A percentile compares a stretch with the other conserved stretches of the same genome.
These are phyloP conservation scores for Uloborus diversus DNA, from an alignment of 1,140 invertebrate genomes.

Conservation along the genomic window DNA sequence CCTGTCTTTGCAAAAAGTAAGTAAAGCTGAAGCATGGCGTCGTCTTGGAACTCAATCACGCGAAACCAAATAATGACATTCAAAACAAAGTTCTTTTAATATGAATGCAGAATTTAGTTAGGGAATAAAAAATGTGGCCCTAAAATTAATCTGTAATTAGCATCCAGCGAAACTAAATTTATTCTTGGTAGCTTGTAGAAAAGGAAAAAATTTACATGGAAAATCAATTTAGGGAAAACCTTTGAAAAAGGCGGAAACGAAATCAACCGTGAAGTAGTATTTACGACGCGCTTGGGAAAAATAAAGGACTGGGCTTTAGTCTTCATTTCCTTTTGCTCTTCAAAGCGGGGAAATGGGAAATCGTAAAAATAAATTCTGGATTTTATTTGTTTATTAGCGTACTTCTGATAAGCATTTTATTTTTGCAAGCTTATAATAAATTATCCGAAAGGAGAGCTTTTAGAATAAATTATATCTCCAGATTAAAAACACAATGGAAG, in stretches of 20 bases:
- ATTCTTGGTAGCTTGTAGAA: constrained; percentile 5
- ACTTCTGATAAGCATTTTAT: constrained; percentile 44
- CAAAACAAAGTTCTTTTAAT: constrained; percentile 35
- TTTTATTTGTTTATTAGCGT: constrained; percentile 52
- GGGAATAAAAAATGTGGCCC: not conserved
- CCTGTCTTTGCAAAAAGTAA: not conserved
- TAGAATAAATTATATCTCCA: too few relatives aligned
- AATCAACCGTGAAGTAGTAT: constrained; percentile 49
- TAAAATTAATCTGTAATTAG: constrained; percentile 56
- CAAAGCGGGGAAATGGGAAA: constrained; percentile 29
- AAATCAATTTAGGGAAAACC: constrained; percentile 42
- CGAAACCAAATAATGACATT: constrained; percentile 6
- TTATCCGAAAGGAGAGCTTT: too few relatives aligned
- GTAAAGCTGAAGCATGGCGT: not conserved
- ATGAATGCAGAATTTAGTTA: not conserved
- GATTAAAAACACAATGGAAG: too few relatives aligned
- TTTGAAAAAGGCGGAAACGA: constrained; percentile 15
- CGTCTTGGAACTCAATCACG: constrained; percentile 14
- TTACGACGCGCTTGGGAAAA: constrained; percentile 46
- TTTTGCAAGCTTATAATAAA: constrained; percentile 25
- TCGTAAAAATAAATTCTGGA: constrained; percentile 47
- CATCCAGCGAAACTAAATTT: constrained; percentile 31
- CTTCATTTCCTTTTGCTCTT: constrained; percentile 50
- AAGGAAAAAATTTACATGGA: constrained; percentile 51
- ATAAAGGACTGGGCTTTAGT: constrained; percentile 40